Evolutionary conservation across 2,888 invertebrate genomes (phyloP).

Genomic region (Epinotia bilunana): DNA sequence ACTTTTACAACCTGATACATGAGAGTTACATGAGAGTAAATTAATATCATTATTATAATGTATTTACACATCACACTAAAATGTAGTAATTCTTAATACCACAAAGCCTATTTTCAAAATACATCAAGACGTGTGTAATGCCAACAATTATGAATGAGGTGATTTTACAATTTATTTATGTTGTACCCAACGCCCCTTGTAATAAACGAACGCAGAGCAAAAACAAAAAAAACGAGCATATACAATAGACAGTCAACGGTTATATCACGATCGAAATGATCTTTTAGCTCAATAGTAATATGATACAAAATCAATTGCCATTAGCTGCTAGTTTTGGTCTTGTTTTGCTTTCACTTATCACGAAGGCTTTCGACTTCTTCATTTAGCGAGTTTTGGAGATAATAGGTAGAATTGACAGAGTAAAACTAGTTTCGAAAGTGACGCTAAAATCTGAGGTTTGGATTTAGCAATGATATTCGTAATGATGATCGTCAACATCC

Average conservation of each 20-base stretch:
- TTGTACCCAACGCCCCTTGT: background rate
- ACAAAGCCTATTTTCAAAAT: slow-evolving; percentile 13
- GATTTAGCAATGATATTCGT: slow-evolving; percentile 12
- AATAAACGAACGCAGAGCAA: slow-evolving; percentile 24
- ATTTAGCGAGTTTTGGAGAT: slow-evolving; percentile 40
- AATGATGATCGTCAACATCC: slow-evolving; percentile 7
- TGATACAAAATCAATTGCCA: slow-evolving; percentile 48
- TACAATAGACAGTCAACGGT: background rate
- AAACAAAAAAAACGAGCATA: background rate
- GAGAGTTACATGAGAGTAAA: background rate
- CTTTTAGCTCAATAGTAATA: slow-evolving; percentile 49
- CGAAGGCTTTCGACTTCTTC: slow-evolving; percentile 59
- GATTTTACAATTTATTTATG: background rate
- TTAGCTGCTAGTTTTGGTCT: slow-evolving; percentile 45
- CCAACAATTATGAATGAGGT: slow-evolving; percentile 25
- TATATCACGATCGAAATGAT: slow-evolving; percentile 44
- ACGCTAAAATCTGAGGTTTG: slow-evolving; percentile 4
- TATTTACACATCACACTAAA: background rate
- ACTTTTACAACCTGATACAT: background rate
- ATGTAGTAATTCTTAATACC: background rate
- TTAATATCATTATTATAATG: background rate
- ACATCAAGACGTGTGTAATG: background rate
- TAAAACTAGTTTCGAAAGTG: slow-evolving; percentile 40
- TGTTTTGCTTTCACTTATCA: slow-evolving; percentile 66
- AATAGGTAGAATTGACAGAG: slow-evolving; percentile 36